Percentiles rank a stretch among this genome's conserved stretches.
Conservation (phyloP, 2,888 invertebrate species). For the Pecten maximus region DNA sequence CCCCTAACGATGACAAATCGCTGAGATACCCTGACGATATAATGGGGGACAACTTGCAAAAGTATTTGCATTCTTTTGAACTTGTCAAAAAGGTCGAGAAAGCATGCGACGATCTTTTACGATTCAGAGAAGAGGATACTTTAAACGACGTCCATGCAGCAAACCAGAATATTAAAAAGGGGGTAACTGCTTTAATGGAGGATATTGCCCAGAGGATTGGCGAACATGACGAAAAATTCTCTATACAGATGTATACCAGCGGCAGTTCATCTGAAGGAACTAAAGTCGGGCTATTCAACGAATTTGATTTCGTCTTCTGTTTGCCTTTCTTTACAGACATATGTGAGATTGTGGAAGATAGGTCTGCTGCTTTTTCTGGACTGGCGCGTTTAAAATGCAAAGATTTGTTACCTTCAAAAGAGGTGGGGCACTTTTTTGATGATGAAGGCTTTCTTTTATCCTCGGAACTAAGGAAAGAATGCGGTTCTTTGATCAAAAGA, state of each 20-base stretch:
- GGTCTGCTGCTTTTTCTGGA: not conserved
- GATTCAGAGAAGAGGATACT: not conserved
- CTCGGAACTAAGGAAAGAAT: not conserved
- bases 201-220: not conserved
- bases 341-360: not conserved
- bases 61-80: not conserved
- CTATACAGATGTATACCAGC: not conserved
- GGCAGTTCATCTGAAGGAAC: slow-evolving; percentile 17
- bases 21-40: not conserved
- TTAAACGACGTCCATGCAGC: not conserved
- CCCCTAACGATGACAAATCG: not conserved
- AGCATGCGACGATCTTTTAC: not conserved
- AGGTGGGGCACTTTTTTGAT: not conserved
- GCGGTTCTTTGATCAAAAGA: not conserved
- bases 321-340: not conserved
- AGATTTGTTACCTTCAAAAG: not conserved
- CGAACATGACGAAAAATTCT: not conserved
- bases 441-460: not conserved
- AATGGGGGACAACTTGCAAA: not conserved
- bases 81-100: not conserved
- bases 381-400: not conserved
- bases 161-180: not conserved
- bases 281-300: not conserved
- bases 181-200: not conserved
- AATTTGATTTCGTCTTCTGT: not conserved